A percentile compares a stretch with the other conserved stretches of the same genome.
phyloP scores from a whole-genome alignment of 2,888 invertebrate species.

The Melanargia galathea region DNA sequence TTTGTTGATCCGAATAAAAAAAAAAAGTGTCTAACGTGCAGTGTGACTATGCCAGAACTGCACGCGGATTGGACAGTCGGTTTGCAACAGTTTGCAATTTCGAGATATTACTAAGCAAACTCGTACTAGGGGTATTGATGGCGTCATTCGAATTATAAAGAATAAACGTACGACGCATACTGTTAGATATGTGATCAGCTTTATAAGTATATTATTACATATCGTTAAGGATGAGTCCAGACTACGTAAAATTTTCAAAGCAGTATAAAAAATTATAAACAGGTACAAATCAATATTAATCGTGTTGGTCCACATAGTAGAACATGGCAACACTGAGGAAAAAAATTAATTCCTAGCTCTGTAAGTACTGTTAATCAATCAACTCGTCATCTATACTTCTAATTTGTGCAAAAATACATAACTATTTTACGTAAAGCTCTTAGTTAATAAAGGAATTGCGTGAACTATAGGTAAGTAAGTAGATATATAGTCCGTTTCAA shows the following conservation, averaged over 20 bases:
- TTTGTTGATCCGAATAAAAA: too few relatives aligned
- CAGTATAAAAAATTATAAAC: neutral
- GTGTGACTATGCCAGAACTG: too few relatives aligned
- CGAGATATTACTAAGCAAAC: too few relatives aligned
- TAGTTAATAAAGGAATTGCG: constrained; percentile 7
- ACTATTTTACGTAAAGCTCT: constrained; percentile 1
- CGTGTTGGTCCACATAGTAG: constrained; percentile 23
- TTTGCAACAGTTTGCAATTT: too few relatives aligned
- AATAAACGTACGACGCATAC: too few relatives aligned
- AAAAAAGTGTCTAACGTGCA: too few relatives aligned
- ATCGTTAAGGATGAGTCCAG: neutral
- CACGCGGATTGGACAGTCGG: too few relatives aligned
- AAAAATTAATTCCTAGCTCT: neutral
- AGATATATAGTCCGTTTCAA: too few relatives aligned
- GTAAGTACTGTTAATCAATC: neutral
- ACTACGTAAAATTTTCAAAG: neutral
- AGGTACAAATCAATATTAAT: constrained; percentile 15
- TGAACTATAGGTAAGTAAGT: neutral
- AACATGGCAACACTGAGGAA: constrained; percentile 32
- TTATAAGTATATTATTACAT: too few relatives aligned
- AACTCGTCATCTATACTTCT: neutral
- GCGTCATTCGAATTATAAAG: too few relatives aligned
- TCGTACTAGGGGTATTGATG: too few relatives aligned
- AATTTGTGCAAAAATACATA: constrained; percentile 18
- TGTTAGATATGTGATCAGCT: too few relatives aligned